phyloP scores from a whole-genome alignment of 92 coral and sea anemone species.

The Chrysogorgia sp. region DNA sequence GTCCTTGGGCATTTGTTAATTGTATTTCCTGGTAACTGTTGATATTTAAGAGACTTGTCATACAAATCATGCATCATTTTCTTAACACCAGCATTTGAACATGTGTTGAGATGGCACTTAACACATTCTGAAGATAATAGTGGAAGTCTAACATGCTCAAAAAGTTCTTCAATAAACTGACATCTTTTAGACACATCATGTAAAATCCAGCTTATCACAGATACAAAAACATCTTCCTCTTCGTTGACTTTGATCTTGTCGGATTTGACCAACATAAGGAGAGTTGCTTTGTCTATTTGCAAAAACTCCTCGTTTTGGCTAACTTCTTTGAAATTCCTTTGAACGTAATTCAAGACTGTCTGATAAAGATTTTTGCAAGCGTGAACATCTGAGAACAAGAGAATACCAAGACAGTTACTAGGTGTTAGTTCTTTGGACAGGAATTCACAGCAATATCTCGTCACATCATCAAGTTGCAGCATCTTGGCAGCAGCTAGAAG shows the following conservation, averaged over 20 bases:
- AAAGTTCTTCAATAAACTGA: conserved; percentile 69
- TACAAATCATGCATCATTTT: conserved; percentile 70
- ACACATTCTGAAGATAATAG: conserved; percentile 74
- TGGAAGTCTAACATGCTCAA: conserved; percentile 82
- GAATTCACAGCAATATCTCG: conserved; percentile 79
- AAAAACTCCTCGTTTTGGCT: conserved; percentile 77
- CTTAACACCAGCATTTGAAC: conserved; percentile 74
- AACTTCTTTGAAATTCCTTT: conserved; percentile 76
- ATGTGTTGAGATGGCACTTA: conserved; percentile 57
- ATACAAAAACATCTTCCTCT: conserved; percentile 83
- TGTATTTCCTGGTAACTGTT: conserved; percentile 59
- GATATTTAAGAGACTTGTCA: conserved; percentile 72
- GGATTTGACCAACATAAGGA: conserved; percentile 71
- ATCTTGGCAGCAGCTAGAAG: conserved; percentile 89
- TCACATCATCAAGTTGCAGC: conserved; percentile 87
- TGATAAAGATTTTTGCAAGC: conserved; percentile 65
- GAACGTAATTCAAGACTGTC: conserved; percentile 69
- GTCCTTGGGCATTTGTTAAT: conserved; percentile 66
- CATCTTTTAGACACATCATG: conserved; percentile 66
- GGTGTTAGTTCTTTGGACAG: conserved; percentile 77
- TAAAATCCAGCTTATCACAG: conserved; percentile 81
- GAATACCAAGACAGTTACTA: conserved; percentile 80
- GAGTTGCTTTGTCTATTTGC: conserved; percentile 53
- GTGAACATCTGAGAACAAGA: conserved; percentile 75
- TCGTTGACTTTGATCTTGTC: conserved; percentile 83